A percentile compares a stretch with the other conserved stretches of the same genome.
These are phyloP conservation scores for Pachycephus smyrnensis DNA, from an alignment of 2,888 invertebrate species.

Conservation along the genomic window DNA sequence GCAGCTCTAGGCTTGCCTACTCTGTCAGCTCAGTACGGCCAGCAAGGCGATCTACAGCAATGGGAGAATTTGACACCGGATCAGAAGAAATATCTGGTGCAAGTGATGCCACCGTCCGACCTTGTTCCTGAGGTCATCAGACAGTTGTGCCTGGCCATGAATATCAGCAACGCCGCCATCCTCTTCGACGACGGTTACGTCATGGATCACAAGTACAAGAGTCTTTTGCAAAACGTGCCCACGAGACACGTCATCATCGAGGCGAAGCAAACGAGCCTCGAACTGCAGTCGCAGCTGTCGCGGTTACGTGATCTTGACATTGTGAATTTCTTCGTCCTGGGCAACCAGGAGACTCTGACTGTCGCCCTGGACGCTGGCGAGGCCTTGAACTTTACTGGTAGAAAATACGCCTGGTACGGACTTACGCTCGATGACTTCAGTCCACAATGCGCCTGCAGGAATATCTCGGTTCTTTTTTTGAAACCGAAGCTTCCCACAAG, in stretches of 20 bases:
- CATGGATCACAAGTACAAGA: conserved; percentile 95
- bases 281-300: conserved; percentile 76
- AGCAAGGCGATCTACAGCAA: conserved; percentile 83
- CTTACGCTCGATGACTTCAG: conserved; percentile 79
- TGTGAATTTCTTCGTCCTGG: conserved; percentile 89
- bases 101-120: conserved; percentile 88
- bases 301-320: conserved; percentile 85
- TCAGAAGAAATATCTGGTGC: conserved; percentile 82
- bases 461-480: conserved; percentile 81
- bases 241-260: conserved; percentile 88
- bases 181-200: conserved; percentile 90
- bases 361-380: conserved; percentile 79
- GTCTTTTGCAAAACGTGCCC: conserved; percentile 88
- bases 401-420: conserved; percentile 90
- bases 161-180: conserved; percentile 88
- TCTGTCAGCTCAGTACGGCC: conserved; percentile 87
- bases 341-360: conserved; percentile 78
- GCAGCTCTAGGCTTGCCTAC: conserved; percentile 85
- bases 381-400: conserved; percentile 80
- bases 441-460: conserved; percentile 80
- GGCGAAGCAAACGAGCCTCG: conserved; percentile 71
- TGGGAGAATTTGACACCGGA: conserved; percentile 81
- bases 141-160: conserved; percentile 83
- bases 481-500: conserved; percentile 79
- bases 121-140: conserved; percentile 86